These are phyloP conservation scores for Habrosyne pyritoides DNA, from an alignment of 2,888 invertebrate genomes.

Conservation along the genomic window DNA sequence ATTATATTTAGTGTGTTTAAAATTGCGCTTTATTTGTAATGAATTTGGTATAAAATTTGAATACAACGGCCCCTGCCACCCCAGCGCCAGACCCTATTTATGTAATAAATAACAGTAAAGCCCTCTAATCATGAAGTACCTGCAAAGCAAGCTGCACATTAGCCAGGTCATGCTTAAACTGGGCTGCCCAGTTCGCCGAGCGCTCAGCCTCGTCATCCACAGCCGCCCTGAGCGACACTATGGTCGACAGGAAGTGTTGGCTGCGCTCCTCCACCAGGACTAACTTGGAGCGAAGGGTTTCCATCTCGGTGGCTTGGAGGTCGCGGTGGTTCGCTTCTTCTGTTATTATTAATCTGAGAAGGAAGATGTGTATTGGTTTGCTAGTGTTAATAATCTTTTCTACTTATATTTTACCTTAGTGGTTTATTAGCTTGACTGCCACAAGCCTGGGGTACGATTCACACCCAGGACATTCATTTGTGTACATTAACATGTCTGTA, in stretches of 20 bases:
- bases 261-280: conserved; percentile 71
- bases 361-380: neutral
- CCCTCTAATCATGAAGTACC: conserved; percentile 39
- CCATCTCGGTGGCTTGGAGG: conserved; percentile 66
- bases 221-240: conserved; percentile 72
- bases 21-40: too few relatives aligned
- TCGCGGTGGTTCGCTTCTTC: conserved; percentile 67
- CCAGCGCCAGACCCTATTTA: too few relatives aligned
- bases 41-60: too few relatives aligned
- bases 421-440: too few relatives aligned
- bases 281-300: conserved; percentile 68
- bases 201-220: conserved; percentile 80
- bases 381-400: too few relatives aligned
- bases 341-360: conserved; percentile 58
- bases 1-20: too few relatives aligned
- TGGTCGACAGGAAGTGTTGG: conserved; percentile 71
- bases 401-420: too few relatives aligned
- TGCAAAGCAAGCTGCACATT: conserved; percentile 77
- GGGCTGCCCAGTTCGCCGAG: conserved; percentile 75
- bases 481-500: too few relatives aligned
- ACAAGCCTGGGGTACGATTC: too few relatives aligned
- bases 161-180: conserved; percentile 79
- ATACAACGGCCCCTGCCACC: too few relatives aligned
- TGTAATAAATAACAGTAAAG: too few relatives aligned
- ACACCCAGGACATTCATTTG: too few relatives aligned